Percentiles rank a stretch among this genome's conserved stretches.
Evolutionary conservation across 2,797 vertebrate species (phyloP).

Genomic region (Austrolebias charrua): DNA sequence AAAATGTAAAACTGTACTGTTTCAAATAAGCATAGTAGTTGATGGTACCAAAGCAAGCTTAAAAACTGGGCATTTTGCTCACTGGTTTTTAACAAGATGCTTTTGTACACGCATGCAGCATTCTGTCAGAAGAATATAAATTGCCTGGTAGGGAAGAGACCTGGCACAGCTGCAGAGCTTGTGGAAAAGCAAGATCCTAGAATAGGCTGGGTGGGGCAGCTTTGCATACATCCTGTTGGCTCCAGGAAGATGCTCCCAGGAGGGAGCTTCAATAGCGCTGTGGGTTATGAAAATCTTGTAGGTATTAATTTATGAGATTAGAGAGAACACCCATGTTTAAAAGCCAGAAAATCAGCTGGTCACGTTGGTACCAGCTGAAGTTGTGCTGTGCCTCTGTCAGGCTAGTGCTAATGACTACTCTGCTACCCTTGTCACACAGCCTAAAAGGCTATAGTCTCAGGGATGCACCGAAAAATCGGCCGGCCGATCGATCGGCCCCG

Average conservation of each 20-base stretch:
- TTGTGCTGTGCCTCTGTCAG: conserved; percentile 33
- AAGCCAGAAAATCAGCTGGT: conserved; percentile 43
- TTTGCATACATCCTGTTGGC: conserved; percentile 39
- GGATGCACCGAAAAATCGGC: too few species aligned
- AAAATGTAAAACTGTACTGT: neutral
- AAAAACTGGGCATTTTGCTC: neutral
- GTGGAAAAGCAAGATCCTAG: conserved; percentile 39
- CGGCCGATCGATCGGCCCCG: too few species aligned
- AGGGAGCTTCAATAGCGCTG: conserved; percentile 22
- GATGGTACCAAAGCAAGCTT: neutral
- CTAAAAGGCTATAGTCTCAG: conserved; percentile 18
- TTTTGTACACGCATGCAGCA: conserved; percentile 5
- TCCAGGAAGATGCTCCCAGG: conserved; percentile 53
- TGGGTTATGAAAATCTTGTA: conserved; percentile 27
- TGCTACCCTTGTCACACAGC: conserved; percentile 22
- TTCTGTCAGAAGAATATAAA: conserved; percentile 5
- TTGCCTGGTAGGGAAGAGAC: conserved; percentile 10
- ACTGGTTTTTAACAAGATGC: conserved; percentile 2
- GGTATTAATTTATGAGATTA: conserved; percentile 52
- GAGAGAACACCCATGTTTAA: conserved; percentile 28
- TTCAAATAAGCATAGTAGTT: neutral
- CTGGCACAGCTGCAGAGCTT: conserved; percentile 20
- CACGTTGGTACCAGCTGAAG: conserved; percentile 36
- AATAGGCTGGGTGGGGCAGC: conserved; percentile 65
- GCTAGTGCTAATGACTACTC: conserved; percentile 45